Evolutionary conservation across 1,140 invertebrate species (phyloP).

Genomic region (Ceratina australensis): DNA sequence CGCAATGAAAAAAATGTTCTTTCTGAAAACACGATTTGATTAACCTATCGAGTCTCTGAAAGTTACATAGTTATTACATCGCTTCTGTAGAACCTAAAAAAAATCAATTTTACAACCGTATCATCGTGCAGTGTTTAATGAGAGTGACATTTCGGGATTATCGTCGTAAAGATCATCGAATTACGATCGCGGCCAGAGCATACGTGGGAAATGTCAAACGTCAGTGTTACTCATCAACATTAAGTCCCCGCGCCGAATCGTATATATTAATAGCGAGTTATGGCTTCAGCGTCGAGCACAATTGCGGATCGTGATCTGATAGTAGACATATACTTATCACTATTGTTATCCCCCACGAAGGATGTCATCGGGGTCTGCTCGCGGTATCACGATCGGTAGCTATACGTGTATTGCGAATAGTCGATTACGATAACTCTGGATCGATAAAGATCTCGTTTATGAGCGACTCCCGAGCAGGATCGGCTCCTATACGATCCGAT

Average conservation of each 20-base stretch:
- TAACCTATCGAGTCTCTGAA: too few species aligned
- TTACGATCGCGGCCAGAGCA: neutral
- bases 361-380: slow-evolving; percentile 54
- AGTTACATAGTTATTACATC: neutral
- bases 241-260: neutral
- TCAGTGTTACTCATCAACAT: slow-evolving; percentile 46
- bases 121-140: slow-evolving; percentile 15
- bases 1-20: too few species aligned
- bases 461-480: slow-evolving; percentile 52
- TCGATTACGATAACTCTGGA: slow-evolving; percentile 57
- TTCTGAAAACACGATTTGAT: too few species aligned
- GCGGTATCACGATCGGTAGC: slow-evolving; percentile 60
- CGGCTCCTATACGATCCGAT: slow-evolving; percentile 31
- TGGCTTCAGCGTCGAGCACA: slow-evolving; percentile 13
- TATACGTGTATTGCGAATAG: slow-evolving; percentile 51
- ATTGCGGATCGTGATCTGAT: slow-evolving; percentile 56
- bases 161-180: slow-evolving; percentile 40
- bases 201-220: slow-evolving; percentile 47
- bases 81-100: neutral
- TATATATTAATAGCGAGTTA: slow-evolving; percentile 46
- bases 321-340: slow-evolving; percentile 56
- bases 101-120: neutral
- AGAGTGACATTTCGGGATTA: slow-evolving; percentile 42
- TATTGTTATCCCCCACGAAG: slow-evolving; percentile 53
- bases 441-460: slow-evolving; percentile 64